Evolutionary conservation across 2,888 invertebrate species (phyloP), one percentile per base, ranked within the genome.

Genomic region (Epiperipatus broadwayi): DNA sequence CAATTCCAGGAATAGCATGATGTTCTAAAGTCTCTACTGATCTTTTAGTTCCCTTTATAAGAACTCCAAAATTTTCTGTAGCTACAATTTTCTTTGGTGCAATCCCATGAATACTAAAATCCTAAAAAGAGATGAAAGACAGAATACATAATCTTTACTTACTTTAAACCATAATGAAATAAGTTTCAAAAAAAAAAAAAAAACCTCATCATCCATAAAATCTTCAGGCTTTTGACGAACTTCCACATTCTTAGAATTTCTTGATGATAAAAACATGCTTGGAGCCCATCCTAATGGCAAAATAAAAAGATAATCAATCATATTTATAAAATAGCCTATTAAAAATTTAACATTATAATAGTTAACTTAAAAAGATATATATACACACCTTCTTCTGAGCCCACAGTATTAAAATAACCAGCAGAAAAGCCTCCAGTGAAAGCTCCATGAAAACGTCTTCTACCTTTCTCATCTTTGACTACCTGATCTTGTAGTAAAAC

Each of bases 341-440:
- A 37, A 35, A 22, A 4, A 19, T 8, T 7, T 7, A 12, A 20
- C 10, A 21, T 4, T 25, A 5, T 12, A 39, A 34, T 31, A 40
- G 21, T n/a, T 38, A 14, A 16, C 20, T 15, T 19, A 14, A 29
- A 8, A 41, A 16, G 22, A 10, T 21, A 30, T 1, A n/a, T 20
- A 15, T 10, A 22, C n/a, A 37, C 46, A 61, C 66, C 68, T 65
- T 95, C 91, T 46, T 79, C 71, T 0, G 89, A 79, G 1, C 91
- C 95, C 15, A 97, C 97, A 0, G 87, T 78, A 55, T 97, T 97
- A 55, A 79, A 93, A 53, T 81, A 93, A 0, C 97, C 97, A 1
- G 97, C 97, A 10, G 91, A 87, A 57, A 95, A 97, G 2, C 81
- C 89, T 0, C 97, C 97, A 0, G 95, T 97, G 55, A 99, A 99